Conservation (phyloP, 2,888 invertebrate genomes). For the Chironomus riparius region DNA sequence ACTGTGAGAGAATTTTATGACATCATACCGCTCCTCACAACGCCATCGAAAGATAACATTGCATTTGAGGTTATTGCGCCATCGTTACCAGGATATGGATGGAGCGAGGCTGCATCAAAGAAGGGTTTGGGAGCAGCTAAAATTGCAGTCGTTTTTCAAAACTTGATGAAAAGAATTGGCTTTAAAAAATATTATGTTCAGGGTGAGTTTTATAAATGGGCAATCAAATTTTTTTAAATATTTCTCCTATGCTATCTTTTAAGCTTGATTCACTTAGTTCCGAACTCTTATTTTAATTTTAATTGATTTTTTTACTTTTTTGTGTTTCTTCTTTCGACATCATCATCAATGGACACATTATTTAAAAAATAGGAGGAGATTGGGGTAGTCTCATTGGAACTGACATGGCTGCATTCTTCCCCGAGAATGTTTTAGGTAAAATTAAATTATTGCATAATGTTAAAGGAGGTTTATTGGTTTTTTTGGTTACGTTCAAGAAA, state of each 20-base stretch:
- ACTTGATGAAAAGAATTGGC: conserved; percentile 60
- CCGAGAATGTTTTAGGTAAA: conserved; percentile 47
- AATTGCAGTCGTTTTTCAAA: conserved; percentile 50
- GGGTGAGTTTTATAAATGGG: conserved; percentile 34
- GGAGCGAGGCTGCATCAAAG: conserved; percentile 45
- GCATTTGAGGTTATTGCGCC: conserved; percentile 62
- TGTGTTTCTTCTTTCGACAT: too few species aligned
- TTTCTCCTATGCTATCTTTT: too few species aligned
- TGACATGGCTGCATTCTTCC: conserved; percentile 55
- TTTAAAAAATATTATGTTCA: conserved; percentile 56
- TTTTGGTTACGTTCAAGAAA: too few species aligned
- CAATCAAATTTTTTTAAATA: too few species aligned
- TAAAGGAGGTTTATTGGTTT: too few species aligned
- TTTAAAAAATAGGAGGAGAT: conserved; percentile 54
- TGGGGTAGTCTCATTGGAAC: conserved; percentile 64
- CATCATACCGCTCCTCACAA: conserved; percentile 56
- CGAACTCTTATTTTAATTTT: too few species aligned
- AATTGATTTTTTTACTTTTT: not conserved
- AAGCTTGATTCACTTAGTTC: too few species aligned
- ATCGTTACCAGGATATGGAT: conserved; percentile 61
- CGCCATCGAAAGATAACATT: conserved; percentile 46
- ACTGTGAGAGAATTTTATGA: conserved; percentile 72
- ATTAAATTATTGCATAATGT: too few species aligned
- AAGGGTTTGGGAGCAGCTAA: conserved; percentile 51
- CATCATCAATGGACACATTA: too few species aligned